These are phyloP conservation scores for Stomatorhinus walkeri DNA, from an alignment of 2,797 vertebrate genomes.

Conservation along the genomic window DNA sequence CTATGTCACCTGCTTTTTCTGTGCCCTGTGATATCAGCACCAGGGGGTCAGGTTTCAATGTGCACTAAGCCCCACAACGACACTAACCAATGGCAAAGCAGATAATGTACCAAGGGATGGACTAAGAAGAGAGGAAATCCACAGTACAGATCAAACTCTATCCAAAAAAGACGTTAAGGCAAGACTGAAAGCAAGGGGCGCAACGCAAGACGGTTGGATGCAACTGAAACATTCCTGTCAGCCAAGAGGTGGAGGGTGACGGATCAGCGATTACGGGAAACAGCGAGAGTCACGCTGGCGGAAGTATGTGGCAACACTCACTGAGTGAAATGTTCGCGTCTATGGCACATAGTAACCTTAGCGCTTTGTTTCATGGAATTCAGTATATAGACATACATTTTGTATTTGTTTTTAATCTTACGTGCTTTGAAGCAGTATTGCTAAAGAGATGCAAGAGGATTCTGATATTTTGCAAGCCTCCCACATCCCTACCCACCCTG, in stretches of 20 bases:
- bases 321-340: not conserved
- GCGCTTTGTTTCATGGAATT: not conserved
- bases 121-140: not conserved
- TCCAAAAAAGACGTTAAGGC: not conserved
- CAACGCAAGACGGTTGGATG: not conserved
- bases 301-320: not conserved
- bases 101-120: not conserved
- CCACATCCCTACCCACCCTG: not conserved
- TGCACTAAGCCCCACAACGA: not conserved
- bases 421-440: not conserved
- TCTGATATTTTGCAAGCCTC: not conserved
- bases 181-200: not conserved
- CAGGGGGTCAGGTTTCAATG: not conserved
- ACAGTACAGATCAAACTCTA: not conserved
- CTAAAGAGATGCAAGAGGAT: not conserved
- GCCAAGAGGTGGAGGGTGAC: not conserved
- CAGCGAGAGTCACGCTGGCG: not conserved
- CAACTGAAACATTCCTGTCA: not conserved
- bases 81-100: not conserved
- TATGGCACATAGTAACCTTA: not conserved
- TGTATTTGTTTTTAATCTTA: not conserved
- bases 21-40: not conserved
- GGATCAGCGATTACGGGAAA: not conserved
- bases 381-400: not conserved
- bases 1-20: not conserved